These are phyloP conservation scores for Coranthus polyacanthus DNA, from an alignment of 2,797 vertebrate species.

Conservation along the genomic window DNA sequence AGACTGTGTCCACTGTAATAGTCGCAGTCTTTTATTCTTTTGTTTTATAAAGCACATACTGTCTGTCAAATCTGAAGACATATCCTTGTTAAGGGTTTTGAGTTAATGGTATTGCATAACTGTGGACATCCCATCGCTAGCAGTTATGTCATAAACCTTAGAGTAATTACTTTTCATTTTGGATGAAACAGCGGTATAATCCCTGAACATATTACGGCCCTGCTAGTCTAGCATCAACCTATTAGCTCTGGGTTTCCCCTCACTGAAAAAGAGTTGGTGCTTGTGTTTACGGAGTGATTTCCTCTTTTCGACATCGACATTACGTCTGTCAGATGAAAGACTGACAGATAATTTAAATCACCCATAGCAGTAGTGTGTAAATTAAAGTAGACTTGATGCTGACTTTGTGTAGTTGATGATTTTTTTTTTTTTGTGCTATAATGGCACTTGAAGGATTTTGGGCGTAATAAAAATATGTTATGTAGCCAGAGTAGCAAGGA, in stretches of 20 bases:
- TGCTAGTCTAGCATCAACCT: conserved; percentile 22
- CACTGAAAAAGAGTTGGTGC: conserved; percentile 10
- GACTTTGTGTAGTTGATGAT: not conserved
- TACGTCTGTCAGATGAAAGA: not conserved
- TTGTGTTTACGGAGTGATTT: conserved; percentile 13
- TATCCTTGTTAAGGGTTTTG: conserved; percentile 39
- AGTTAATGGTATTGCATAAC: conserved; percentile 72
- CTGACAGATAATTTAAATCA: too few relatives aligned
- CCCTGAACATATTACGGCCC: conserved; percentile 44
- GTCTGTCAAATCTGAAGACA: conserved; percentile 48
- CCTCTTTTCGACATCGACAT: not conserved
- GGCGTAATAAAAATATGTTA: too few relatives aligned
- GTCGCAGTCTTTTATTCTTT: conserved; percentile 4
- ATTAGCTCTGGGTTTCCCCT: conserved; percentile 21
- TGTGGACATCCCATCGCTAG: conserved; percentile 41
- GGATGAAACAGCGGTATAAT: conserved; percentile 63
- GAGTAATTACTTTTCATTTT: conserved; percentile 75
- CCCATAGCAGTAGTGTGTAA: not conserved
- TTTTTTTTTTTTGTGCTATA: too few relatives aligned
- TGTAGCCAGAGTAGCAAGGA: too few relatives aligned
- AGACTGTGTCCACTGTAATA: conserved; percentile 1
- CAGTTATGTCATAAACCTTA: conserved; percentile 78
- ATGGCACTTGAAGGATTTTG: not conserved
- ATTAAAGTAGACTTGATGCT: conserved; percentile 2
- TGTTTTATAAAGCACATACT: conserved; percentile 14